Evolutionary conservation across 2,113 vertebrate genomes (phyloP), one percentile per base, ranked within the genome.

Genomic region (Nesoenas mayeri): DNA sequence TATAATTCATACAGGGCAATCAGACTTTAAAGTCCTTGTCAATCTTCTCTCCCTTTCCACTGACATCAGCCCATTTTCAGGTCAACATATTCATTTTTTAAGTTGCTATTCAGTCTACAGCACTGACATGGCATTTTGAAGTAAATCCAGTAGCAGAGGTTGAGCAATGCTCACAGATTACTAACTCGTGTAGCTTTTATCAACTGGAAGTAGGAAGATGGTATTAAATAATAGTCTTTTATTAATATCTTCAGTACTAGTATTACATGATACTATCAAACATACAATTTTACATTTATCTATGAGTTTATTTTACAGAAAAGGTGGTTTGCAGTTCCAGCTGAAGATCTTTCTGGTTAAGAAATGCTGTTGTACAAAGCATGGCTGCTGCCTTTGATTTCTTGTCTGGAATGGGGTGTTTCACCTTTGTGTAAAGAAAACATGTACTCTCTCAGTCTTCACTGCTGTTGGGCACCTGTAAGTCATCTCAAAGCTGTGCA

Each of bases 381-480:
- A 20, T 25, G 25, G 31, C 24, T n/a, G 29, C 51, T 81, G 47
- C 7, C 53, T 90, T 90, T 0, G 0, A 5, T 50, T 85, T 81
- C 44, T 71, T 50, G 9, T 28, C 44, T 44, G 24, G 51, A 66
- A 38, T 61, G 31, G 61, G 26, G 57, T 1, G 2, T 61, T 72
- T 77, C 28, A 56, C 53, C 34, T 66, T 77, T 34, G 12, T 25
- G 12, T 38, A 47, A 57, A 77, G 53, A 66, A 71, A 81, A 77
- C 44, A 5, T 0, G 0, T 9, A 1, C 9, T 15, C 13, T 36
- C 25, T 64, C 31, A 28, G 32, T 47, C 75, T 56, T 67, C 25
- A 8, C 21, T 78, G 70, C 58, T 2, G 0, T 29, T 66, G 34
- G 28, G 15, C 11, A 81, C 65, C 57, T 57, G 32, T 80, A 77